A percentile compares a stretch with the other conserved stretches of the same genome.
Evolutionary conservation across 2,113 vertebrate genomes (phyloP).

Genomic region (Dicentrarchus labrax): DNA sequence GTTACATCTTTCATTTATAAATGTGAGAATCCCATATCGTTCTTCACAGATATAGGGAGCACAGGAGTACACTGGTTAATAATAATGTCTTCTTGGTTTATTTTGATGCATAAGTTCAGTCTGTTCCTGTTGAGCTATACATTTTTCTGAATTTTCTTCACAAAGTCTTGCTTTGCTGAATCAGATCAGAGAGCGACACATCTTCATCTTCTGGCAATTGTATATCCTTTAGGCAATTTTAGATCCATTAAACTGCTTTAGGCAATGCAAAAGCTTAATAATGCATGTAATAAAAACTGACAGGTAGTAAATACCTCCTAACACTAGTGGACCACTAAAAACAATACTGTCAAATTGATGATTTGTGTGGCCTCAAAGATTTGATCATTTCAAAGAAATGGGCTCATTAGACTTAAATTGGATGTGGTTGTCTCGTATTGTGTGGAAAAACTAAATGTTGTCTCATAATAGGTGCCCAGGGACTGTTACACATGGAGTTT

Average conservation of each 20-base stretch:
- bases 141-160: neutral
- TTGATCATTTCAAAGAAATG: conserved; percentile 33
- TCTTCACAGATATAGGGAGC: neutral
- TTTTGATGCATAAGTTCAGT: neutral
- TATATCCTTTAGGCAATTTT: neutral
- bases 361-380: conserved; percentile 15
- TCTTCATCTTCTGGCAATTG: neutral
- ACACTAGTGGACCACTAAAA: neutral
- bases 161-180: neutral
- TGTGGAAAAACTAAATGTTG: conserved; percentile 36
- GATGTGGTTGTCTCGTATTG: conserved; percentile 33
- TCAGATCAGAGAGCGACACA: neutral
- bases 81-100: neutral
- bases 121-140: neutral
- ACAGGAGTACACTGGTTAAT: neutral
- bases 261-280: neutral
- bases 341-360: conserved; percentile 4
- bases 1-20: neutral
- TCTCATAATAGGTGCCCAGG: conserved; percentile 28
- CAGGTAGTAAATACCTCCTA: neutral
- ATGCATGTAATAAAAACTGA: neutral
- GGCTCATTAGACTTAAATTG: conserved; percentile 36
- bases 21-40: neutral
- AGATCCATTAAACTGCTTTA: neutral
- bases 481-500: conserved; percentile 20